Conservation (phyloP, 2,888 invertebrate genomes). For the Limnephilus auricula region DNA sequence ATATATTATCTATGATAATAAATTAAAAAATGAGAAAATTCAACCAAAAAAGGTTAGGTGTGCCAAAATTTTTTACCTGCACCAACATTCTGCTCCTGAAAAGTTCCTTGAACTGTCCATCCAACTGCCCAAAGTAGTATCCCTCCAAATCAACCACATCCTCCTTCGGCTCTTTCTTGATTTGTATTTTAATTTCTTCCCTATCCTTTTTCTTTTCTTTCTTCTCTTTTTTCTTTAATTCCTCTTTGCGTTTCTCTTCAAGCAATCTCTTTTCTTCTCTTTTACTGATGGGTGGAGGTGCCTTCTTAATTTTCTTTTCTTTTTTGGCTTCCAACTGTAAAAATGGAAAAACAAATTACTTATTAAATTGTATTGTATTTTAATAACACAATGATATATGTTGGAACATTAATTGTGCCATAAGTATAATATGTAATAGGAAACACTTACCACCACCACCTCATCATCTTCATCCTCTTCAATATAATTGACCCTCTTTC, state of each 20-base stretch:
- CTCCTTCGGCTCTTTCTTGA: conserved; percentile 73
- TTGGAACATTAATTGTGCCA: neutral
- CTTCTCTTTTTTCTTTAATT: conserved; percentile 73
- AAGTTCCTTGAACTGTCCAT: conserved; percentile 68
- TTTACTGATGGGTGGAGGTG: conserved; percentile 68
- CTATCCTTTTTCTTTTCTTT: conserved; percentile 69
- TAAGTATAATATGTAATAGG: neutral
- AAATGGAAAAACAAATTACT: conserved; percentile 21
- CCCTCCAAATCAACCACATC: conserved; percentile 79
- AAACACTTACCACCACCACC: conserved; percentile 58
- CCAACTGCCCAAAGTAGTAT: conserved; percentile 81
- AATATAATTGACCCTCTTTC: conserved; percentile 70
- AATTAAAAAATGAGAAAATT: too few species aligned
- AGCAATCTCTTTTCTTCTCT: conserved; percentile 69
- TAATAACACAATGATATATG: neutral
- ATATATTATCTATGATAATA: too few species aligned
- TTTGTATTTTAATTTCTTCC: conserved; percentile 73
- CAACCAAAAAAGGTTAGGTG: too few species aligned
- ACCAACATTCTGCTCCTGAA: conserved; percentile 57
- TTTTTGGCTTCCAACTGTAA: conserved; percentile 61
- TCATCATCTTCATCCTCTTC: conserved; percentile 75
- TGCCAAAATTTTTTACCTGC: too few species aligned
- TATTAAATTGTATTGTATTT: neutral
- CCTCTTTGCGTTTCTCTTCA: conserved; percentile 60
- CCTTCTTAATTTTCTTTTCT: conserved; percentile 66